Evolutionary conservation across 1,140 invertebrate genomes (phyloP).

Genomic region (Hylaeus anthracinus): DNA sequence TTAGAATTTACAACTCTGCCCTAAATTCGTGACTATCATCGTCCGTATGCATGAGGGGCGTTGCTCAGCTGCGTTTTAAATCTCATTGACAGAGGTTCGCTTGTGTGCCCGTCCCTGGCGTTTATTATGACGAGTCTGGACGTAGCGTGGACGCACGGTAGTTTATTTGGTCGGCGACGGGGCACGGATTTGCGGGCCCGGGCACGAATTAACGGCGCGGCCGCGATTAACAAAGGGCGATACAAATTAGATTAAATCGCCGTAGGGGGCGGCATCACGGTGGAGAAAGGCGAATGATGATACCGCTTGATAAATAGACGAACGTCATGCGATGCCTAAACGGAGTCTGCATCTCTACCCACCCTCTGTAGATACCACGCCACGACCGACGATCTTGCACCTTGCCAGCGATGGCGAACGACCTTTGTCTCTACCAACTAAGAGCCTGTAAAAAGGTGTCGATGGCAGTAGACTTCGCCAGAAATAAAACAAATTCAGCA

Average conservation of each 20-base stretch:
- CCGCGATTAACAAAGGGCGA: conserved; percentile 78
- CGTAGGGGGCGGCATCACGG: conserved; percentile 77
- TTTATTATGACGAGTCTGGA: conserved; percentile 65
- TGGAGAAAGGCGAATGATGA: conserved; percentile 78
- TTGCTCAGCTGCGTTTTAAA: not conserved
- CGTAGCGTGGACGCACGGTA: conserved; percentile 67
- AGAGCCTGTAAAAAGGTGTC: too few relatives aligned
- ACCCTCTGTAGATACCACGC: not conserved
- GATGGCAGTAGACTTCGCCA: too few relatives aligned
- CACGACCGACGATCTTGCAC: not conserved
- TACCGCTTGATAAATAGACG: conserved; percentile 80
- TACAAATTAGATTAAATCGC: conserved; percentile 81
- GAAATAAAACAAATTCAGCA: too few relatives aligned
- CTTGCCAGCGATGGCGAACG: not conserved
- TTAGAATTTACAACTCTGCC: too few relatives aligned
- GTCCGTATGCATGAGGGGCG: too few relatives aligned
- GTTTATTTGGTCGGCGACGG: conserved; percentile 70
- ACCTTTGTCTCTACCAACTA: not conserved
- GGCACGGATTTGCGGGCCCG: conserved; percentile 60
- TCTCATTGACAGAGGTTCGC: not conserved
- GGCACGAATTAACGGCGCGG: conserved; percentile 74
- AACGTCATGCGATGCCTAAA: conserved; percentile 79
- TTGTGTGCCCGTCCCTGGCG: not conserved
- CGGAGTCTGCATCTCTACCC: conserved; percentile 57
- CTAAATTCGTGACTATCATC: too few relatives aligned